Base-by-base conservation (phyloP, 35 echinoderm and acorn worm genomes). In the Strongylocentrotus purpuratus region DNA sequence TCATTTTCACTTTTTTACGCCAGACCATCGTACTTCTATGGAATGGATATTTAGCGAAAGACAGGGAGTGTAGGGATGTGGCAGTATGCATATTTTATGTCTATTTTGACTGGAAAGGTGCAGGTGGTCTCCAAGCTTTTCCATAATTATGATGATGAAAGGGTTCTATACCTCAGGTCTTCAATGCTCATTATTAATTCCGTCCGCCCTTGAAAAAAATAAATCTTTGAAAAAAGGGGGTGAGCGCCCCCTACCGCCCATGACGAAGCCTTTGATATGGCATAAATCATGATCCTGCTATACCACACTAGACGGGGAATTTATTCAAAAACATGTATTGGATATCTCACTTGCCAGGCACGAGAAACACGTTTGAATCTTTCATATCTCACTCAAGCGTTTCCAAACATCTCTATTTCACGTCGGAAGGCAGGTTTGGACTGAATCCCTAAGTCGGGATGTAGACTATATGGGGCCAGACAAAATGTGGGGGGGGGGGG, bases 321-420 rank as follows among this genome's bases (percentile, higher is more conserved):
- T 70, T 70, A 70, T 70, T 70, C 61, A 70, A 70, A 70, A 70
- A 70, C 61, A 70, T 70, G 61, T 70, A 70, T 70, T 70, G 61
- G 61, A 70, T 70, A 70, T 70, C 61, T 20, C 61, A 70, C 61
- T 70, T 70, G 61, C 61, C 61, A 70, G 61, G 61, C 15, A 25
- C 5, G 61, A 70, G 61, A 28, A 70, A 70, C 61, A 70, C 15
- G 61, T 5, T 18, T 70, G 61, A 70, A 70, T 70, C 61, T 70
- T 70, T 70, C 61, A 70, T 70, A 70, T 70, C 61, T 70, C 61
- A 70, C 61, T 70, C 61, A 70, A 70, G 61, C 61, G 61, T 70
- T 70, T 70, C 61, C 61, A 70, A 70, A 70, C 61, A 70, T 70
- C 61, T 70, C 61, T 5, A 70, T 70, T 70, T 70, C 61, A 70